Evolutionary conservation across 35 echinoderm and acorn worm genomes (phyloP), one percentile per base, ranked within the genome.

Genomic region (Lytechinus variegatus): DNA sequence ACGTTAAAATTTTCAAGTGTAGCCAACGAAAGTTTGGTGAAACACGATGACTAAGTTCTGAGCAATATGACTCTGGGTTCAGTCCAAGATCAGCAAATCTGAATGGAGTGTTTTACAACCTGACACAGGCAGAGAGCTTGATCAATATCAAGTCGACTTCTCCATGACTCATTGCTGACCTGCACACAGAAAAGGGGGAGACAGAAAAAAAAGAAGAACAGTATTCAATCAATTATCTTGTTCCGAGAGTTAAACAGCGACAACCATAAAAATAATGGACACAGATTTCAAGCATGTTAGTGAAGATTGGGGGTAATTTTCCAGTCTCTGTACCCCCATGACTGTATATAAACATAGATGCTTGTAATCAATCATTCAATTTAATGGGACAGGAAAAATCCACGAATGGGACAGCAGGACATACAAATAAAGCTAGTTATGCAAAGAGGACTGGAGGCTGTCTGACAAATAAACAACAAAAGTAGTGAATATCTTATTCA

Each of bases 151-250:
- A 55, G 92, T 93, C 92, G 10, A 93, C 92, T 54, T 54, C 92
- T 55, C 8, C 66, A 54, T 93, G 92, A 93, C 92, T 93, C 92
- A 93, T 93, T 3, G 54, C 52, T 16, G n/a, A 55, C 55, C 92
- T 93, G 92, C 14, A 93, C 92, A 93, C 10, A 90, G 88, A 90
- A 44, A 44, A 79, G 66, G 66, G 66, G 92, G 54, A 27, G 55
- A 57, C 52, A 93, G 14, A 93, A 57, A 93, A 55, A 93, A 93
- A 93, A 52, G 52, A 33, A 90, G 52, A 44, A 90, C 29, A 44
- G 52, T 54, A 90, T 93, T 55, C 54, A 57, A 93, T 93, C 54
- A 93, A 93, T 93, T 93, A 93, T 55, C 92, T 93, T 93, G 54
- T 93, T 93, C 27, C 11, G 27, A 19, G 54, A 57, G 9, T 57